phyloP scores from a whole-genome alignment of 2,113 vertebrate genomes.

The Chamaea fasciata region DNA sequence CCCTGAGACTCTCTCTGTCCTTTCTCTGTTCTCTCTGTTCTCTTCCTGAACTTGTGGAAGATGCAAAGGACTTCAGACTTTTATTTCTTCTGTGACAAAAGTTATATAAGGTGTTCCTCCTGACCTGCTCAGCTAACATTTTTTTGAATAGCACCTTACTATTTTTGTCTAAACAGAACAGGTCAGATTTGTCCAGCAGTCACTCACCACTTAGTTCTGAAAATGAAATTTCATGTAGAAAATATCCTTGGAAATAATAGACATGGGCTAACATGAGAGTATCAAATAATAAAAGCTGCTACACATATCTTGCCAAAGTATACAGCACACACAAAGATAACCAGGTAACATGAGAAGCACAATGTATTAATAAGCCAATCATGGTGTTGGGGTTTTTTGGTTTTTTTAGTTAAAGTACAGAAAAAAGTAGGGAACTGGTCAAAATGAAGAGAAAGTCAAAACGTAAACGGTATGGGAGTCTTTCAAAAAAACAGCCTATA shows the following conservation, averaged over 20 bases:
- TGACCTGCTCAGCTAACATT: not conserved
- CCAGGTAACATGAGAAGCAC: not conserved
- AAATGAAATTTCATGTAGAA: not conserved
- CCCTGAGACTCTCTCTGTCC: not conserved
- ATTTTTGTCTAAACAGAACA: not conserved
- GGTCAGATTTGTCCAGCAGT: not conserved
- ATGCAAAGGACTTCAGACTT: not conserved
- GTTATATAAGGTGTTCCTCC: not conserved
- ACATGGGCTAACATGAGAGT: not conserved
- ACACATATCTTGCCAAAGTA: not conserved
- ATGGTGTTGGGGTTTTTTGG: fast-evolving
- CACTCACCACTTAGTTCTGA: not conserved
- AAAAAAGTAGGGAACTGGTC: not conserved
- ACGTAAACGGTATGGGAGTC: fast-evolving
- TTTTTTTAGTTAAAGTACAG: not conserved
- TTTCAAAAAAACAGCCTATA: not conserved
- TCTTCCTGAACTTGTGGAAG: not conserved
- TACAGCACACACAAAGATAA: not conserved
- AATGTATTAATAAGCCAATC: not conserved
- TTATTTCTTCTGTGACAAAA: not conserved
- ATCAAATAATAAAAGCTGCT: not conserved
- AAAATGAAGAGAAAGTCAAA: not conserved
- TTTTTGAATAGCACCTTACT: not conserved
- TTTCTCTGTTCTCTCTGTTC: too few relatives aligned
- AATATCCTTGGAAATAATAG: not conserved